Evolutionary conservation across 2,113 vertebrate genomes (phyloP).

Genomic region (Platysteira castanea): DNA sequence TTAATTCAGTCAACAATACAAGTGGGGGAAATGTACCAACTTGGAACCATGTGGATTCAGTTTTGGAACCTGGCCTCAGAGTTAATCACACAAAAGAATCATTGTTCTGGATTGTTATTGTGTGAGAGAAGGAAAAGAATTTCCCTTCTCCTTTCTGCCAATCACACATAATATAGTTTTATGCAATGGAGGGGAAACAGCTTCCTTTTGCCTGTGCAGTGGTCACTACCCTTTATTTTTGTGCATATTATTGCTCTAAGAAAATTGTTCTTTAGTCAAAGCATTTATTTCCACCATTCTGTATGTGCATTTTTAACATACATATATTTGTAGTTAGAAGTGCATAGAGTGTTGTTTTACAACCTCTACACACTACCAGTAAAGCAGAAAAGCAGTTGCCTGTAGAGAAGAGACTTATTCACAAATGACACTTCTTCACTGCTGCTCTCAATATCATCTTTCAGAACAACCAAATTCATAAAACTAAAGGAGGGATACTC

Average conservation of each 20-base stretch:
- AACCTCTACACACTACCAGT: background rate
- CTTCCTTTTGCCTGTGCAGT: conserved; percentile 5
- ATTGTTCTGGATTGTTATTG: background rate
- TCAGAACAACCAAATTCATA: background rate
- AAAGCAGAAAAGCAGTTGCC: background rate
- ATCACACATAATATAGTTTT: background rate
- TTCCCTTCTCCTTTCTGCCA: background rate
- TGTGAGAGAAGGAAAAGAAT: background rate
- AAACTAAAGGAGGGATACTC: background rate
- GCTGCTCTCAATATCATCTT: background rate
- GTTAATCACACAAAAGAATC: background rate
- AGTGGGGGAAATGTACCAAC: background rate
- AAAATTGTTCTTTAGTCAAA: background rate
- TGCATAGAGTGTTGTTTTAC: background rate
- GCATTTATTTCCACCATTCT: background rate
- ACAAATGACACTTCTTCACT: background rate
- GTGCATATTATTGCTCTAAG: conserved; percentile 21
- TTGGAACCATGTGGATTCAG: background rate
- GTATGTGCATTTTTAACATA: background rate
- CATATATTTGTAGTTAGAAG: background rate
- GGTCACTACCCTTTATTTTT: conserved; percentile 35
- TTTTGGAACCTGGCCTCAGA: background rate
- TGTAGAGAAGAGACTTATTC: background rate
- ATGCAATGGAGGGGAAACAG: conserved; percentile 14
- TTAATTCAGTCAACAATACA: background rate